Evolutionary conservation across 1,140 invertebrate genomes (phyloP), one percentile per base, ranked within the genome.

Genomic region (Nebria ingens): DNA sequence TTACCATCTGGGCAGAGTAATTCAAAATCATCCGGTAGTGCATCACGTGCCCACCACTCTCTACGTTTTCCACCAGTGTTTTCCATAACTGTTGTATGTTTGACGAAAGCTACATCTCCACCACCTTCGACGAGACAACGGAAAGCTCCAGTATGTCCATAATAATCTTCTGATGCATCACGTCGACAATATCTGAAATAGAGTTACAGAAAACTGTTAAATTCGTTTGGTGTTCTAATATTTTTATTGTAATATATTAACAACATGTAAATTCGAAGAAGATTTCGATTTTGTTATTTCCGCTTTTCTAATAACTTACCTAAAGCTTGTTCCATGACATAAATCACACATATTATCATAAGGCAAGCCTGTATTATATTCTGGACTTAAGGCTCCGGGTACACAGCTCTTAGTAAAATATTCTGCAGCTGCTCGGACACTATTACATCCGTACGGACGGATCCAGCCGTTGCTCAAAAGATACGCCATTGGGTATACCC

Each of bases 401-500:
- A 93, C 84, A 70, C 93, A 96, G 23, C 87, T 87, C 67, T 93
- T 91, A 0, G 83, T 83, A 70, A 98, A 98, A 71, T 96, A 93
- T 74, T 98, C 86, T 0, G 91, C 86, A 0, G 92, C 91, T 0
- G 92, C 89, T 56, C 86, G 80, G 2, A 91, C 78, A 0, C 90
- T 87, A 71, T 97, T 87, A 68, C 94, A 97, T 12, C 90, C 89
- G 65, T 93, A 93, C 1, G 90, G 84, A 19, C 93, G 70, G 58
- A 98, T 94, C 83, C 94, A 91, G 21, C 88, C 85, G 64, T 97
- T 97, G 19, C 92, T 91, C 13, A 98, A 81, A 0, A 97, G 77
- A 66, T 92, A 95, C 1, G 92, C 92, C 63, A 98, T 71, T 0
- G 95, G 95, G 63, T 97, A 88, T 0, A 97, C 81, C 95, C 95